These are phyloP conservation scores for Porites divaricata DNA, from an alignment of 92 coral and sea anemone genomes.

Conservation along the genomic window DNA sequence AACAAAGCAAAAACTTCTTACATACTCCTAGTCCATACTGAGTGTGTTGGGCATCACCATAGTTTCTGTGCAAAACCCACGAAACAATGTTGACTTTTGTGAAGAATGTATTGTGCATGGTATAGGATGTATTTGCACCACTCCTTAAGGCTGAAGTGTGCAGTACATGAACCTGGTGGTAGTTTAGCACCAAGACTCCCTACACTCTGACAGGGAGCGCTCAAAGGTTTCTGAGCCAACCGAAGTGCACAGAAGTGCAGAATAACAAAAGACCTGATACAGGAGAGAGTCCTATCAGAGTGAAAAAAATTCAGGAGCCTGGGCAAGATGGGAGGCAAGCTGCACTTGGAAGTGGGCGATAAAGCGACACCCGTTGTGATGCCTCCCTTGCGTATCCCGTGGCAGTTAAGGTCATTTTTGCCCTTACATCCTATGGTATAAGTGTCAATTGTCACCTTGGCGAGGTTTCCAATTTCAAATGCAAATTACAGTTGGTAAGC, in stretches of 20 bases:
- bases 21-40: background rate
- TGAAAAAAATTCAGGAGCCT: background rate
- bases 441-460: too few relatives aligned
- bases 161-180: background rate
- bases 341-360: constrained; percentile 6
- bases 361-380: background rate
- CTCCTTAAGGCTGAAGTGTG: too few relatives aligned
- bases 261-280: too few relatives aligned
- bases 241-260: background rate
- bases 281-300: background rate
- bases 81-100: background rate
- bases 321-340: background rate
- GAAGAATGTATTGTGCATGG: too few relatives aligned
- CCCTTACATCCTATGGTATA: too few relatives aligned
- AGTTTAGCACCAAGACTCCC: background rate
- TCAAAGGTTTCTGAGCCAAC: too few relatives aligned
- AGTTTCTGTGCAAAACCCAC: background rate
- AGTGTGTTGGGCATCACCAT: background rate
- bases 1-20: too few relatives aligned
- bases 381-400: constrained; percentile 29
- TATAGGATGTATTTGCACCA: too few relatives aligned
- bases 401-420: constrained; percentile 32
- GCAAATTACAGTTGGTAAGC: too few relatives aligned
- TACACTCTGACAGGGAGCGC: background rate
- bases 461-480: too few relatives aligned